phyloP scores from a whole-genome alignment of 2,797 vertebrate species.

The Eupleurogrammus muticus region DNA sequence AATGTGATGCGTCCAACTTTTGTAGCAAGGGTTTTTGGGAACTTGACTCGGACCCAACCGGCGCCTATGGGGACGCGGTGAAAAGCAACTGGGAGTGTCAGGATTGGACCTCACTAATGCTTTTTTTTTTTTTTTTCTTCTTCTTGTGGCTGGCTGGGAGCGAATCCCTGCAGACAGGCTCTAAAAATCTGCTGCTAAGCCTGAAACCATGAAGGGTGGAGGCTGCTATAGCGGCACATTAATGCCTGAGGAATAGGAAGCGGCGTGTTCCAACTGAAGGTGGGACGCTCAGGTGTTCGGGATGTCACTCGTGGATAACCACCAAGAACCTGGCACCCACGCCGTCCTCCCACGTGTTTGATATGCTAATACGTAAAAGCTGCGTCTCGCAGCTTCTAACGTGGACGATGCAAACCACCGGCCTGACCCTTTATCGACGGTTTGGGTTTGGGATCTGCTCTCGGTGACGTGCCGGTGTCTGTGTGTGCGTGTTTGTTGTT shows the following conservation, averaged over 20 bases:
- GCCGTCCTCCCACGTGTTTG: constrained; percentile 22
- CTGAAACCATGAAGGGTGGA: background rate
- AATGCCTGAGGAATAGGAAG: background rate
- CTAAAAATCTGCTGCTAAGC: background rate
- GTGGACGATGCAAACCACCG: background rate
- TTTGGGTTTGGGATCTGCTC: constrained; percentile 20
- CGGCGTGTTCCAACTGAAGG: background rate
- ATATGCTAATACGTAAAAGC: background rate
- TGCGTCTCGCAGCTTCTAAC: constrained; percentile 10
- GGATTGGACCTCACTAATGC: background rate
- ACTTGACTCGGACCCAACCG: background rate
- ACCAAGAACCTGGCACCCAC: constrained; percentile 36
- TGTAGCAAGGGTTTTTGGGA: too few relatives aligned
- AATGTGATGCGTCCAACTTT: too few relatives aligned
- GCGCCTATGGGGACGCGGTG: background rate
- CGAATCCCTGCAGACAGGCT: background rate
- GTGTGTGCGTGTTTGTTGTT: constrained; percentile 52
- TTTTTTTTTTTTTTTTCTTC: too few relatives aligned
- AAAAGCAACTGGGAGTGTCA: background rate
- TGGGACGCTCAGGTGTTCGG: background rate
- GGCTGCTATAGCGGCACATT: background rate
- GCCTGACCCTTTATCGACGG: constrained; percentile 8
- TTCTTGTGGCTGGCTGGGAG: background rate
- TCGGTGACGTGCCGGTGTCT: constrained; percentile 21
- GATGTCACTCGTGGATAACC: constrained; percentile 30